Base-by-base conservation (phyloP, 2,888 invertebrate species). In the Alloscopus bannaensis region DNA sequence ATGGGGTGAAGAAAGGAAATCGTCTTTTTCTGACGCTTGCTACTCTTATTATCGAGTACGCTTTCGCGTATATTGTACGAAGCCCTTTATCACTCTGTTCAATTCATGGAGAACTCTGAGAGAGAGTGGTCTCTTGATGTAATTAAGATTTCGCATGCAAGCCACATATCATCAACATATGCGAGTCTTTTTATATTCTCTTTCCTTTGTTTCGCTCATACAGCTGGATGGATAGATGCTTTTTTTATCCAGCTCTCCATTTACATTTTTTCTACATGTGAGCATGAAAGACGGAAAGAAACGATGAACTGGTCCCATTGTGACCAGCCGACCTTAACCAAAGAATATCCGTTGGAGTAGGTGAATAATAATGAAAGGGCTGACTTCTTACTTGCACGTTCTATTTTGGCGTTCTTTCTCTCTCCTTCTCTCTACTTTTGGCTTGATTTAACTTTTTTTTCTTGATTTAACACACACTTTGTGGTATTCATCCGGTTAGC, bases 241-340 rank as follows among this genome's bases (percentile, higher is more conserved):
- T 11, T 36, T n/a, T n/a, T 8, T 36, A 11, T 45, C 45, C 45
- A n/a, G n/a, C n/a, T 4, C 45, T 45, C 18, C 45, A 45, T 45
- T 45, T 45, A 45, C 45, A 45, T 45, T 45, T 16, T n/a, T n/a
- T n/a, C n/a, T 45, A 18, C 18, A 45, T 36, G 45, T 45, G 18
- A n/a, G 36, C 13, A 45, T 4, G 45, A 45, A 11, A 8, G n/a
- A 45, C 45, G 3, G 8, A 16, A n/a, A 16, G 13, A 36, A 55
- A 55, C 55, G n/a, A n/a, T 26, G 28, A n/a, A 20, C 28, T 3
- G 50, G 28, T 28, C 52, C 50, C 69, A 78, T 78, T 81, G 81
- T 84, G 82, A 81, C 80, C 84, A 80, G 81, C 82, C 69, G 84
- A 84, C 82, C 84, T 81, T 80, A 81, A 81, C 84, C 81, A 82